A percentile compares a stretch with the other conserved stretches of the same genome.
Evolutionary conservation across 2,888 invertebrate species (phyloP).

Genomic region (Therioaphis trifolii): DNA sequence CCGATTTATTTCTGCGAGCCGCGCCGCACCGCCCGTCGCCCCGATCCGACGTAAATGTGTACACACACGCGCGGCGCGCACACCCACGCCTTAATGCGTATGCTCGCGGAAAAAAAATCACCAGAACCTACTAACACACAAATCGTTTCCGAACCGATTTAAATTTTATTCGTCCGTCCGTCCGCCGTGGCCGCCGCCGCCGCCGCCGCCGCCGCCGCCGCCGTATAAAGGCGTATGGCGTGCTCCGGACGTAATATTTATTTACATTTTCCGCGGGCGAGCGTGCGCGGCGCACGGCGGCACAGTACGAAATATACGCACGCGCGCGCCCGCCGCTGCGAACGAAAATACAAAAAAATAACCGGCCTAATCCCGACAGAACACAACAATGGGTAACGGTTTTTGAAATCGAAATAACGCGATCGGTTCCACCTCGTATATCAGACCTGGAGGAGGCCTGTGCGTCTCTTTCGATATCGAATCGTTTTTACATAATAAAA

Average conservation of each 20-base stretch:
- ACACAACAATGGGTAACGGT: constrained; percentile 18
- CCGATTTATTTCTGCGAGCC: neutral
- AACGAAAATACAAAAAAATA: neutral
- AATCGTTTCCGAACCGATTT: constrained; percentile 38
- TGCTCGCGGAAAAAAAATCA: neutral
- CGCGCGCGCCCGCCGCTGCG: too few species aligned
- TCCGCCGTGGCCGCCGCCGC: neutral
- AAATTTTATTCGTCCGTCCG: constrained; percentile 26
- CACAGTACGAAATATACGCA: too few species aligned
- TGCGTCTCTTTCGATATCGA: too few species aligned
- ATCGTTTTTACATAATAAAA: too few species aligned
- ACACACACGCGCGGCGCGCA: too few species aligned
- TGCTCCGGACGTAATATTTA: constrained; percentile 11
- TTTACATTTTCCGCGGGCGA: too few species aligned
- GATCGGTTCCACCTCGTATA: neutral
- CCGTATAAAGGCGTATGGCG: neutral
- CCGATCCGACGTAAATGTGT: neutral
- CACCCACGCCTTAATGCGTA: too few species aligned
- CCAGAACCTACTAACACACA: constrained; percentile 3
- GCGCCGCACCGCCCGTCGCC: neutral
- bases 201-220: too few species aligned
- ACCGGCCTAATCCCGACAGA: neutral
- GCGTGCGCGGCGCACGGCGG: too few species aligned
- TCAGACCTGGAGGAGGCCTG: too few species aligned
- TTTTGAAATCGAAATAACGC: constrained; percentile 10